Evolutionary conservation across 2,888 invertebrate species (phyloP), one percentile per base, ranked within the genome.

Genomic region (Acleris laterana): DNA sequence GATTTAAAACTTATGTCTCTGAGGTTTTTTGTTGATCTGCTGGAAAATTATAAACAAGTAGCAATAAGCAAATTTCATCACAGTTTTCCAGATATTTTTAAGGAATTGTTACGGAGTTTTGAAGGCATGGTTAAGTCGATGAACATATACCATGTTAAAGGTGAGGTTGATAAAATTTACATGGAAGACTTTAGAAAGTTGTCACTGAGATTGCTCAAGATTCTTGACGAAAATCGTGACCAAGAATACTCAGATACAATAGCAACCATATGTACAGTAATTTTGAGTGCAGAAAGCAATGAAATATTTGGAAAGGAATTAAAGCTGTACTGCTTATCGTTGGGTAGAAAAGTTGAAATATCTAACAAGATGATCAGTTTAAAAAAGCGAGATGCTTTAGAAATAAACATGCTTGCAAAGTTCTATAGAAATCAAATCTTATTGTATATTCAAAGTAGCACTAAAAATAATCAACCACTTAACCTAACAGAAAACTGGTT

Each of bases 1-100:
- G 84, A 90, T 73, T 63, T 93, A 20, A 93, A 93, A 75, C 70
- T 88, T 16, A 65, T 68, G 19, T 77, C 83, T 20, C 69, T 93
- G 1, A 81, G 77, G 46, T 93, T 93, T 73, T 93, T 88, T 69
- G 70, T 78, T 19, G 77, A 80, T 64, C 72, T 93, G 19, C 82
- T 90, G 11, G 71, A 28, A n/a, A 88, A 88, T 69, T 85, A 81
- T 69, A 78, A 84, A 67, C 70, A 81, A 72, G 72, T 77, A 55
- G 78, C 85, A 5, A 74, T 87, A 28, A 70, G 72, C 42, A 81
- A 73, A 59, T 89, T 89, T 68, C 68, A 75, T 25, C 68, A 73
- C 20, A 70, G 74, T 20, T 93, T 88, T 70, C 81, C 84, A n/a
- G 56, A 70, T 9, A 67, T 79, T 56, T 84, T 79, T 68, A 74